Percentiles rank a stretch among this genome's conserved stretches.
These are phyloP conservation scores for Pachycephala philippinensis DNA, from an alignment of 2,113 vertebrate species.

Conservation along the genomic window DNA sequence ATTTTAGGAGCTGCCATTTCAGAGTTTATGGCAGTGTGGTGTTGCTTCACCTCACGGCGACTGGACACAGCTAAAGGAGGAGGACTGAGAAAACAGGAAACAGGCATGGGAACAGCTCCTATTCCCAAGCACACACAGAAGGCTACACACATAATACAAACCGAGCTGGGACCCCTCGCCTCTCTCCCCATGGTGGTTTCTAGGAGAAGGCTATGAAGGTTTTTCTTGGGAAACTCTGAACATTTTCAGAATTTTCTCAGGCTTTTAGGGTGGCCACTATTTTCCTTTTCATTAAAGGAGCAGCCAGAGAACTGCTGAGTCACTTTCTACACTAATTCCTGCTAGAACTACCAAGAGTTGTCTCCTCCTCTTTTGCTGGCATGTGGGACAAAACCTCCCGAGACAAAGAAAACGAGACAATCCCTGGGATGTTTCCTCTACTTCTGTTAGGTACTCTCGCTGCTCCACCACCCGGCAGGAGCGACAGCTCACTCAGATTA, in stretches of 20 bases:
- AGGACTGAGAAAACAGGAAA: not conserved
- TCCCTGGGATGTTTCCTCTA: not conserved
- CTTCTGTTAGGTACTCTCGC: not conserved
- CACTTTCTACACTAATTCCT: not conserved
- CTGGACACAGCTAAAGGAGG: not conserved
- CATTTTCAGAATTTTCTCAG: not conserved
- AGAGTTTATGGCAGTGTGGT: not conserved
- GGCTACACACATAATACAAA: fast-evolving
- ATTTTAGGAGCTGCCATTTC: not conserved
- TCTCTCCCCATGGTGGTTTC: not conserved
- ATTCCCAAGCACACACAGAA: not conserved
- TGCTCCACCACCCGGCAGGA: slow-evolving; percentile 17
- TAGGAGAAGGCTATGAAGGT: not conserved
- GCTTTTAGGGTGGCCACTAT: not conserved
- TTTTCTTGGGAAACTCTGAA: not conserved
- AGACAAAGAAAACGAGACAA: not conserved
- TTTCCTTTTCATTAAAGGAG: not conserved
- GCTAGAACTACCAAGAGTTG: not conserved
- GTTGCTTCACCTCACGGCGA: not conserved
- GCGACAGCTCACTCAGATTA: not conserved
- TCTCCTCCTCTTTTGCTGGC: not conserved
- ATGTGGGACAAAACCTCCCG: not conserved
- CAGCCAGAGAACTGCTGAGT: not conserved
- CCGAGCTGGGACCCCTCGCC: not conserved
- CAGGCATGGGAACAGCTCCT: not conserved